Conservation (phyloP, 2,113 vertebrate genomes). For the Phycodurus eques region DNA sequence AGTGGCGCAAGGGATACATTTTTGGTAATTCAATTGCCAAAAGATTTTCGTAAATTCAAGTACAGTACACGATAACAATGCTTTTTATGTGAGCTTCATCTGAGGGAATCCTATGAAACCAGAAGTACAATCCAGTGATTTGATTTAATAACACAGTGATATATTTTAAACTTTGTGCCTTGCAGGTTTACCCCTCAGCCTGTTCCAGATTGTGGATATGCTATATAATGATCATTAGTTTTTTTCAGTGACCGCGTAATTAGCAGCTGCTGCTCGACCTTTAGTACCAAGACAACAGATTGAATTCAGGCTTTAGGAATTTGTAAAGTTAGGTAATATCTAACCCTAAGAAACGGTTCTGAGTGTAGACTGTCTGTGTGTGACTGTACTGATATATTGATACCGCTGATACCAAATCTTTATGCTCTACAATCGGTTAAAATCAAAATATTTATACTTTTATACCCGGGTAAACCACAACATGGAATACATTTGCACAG, state of each 20-base stretch:
- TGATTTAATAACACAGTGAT: not conserved
- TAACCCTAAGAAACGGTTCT: not conserved
- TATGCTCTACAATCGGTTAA: too few relatives aligned
- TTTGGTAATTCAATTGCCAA: not conserved
- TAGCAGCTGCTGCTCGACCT: not conserved
- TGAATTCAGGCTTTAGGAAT: not conserved
- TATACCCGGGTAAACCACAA: too few relatives aligned
- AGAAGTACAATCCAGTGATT: not conserved
- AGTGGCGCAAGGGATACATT: not conserved
- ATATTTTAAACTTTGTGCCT: not conserved
- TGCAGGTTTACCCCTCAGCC: not conserved
- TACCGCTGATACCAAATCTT: too few relatives aligned
- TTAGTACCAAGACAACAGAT: not conserved
- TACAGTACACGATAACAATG: not conserved
- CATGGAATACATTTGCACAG: too few relatives aligned
- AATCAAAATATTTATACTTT: too few relatives aligned
- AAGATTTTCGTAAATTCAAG: not conserved
- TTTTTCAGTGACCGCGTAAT: not conserved
- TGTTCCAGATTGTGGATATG: not conserved
- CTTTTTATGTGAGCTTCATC: not conserved
- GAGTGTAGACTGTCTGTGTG: not conserved
- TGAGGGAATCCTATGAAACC: conserved; percentile 1
- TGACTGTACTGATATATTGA: not conserved
- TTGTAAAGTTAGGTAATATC: not conserved
- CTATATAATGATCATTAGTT: not conserved